Evolutionary conservation across 2,888 invertebrate genomes (phyloP).

Genomic region (Dicranocentrus wangi): DNA sequence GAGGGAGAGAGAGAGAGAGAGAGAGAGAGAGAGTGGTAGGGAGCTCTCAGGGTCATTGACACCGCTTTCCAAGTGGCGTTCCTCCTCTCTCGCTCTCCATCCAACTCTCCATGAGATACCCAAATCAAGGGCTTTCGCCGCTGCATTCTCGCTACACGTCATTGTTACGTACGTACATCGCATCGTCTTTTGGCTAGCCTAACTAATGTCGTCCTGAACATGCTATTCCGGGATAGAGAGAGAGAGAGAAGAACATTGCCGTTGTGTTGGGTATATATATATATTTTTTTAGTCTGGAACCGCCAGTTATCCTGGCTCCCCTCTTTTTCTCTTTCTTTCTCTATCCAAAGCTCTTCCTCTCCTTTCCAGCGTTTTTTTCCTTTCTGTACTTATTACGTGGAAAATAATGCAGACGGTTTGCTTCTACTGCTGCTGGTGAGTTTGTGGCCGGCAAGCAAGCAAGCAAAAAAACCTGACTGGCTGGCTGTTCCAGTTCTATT

Average conservation of each 20-base stretch:
- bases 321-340: slow-evolving; percentile 11
- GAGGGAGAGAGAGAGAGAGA: slow-evolving; percentile 50
- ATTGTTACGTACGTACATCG: no score
- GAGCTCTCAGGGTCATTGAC: slow-evolving; percentile 66
- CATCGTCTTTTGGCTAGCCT: no score
- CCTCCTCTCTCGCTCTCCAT: no score
- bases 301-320: slow-evolving; percentile 11
- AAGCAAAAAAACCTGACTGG: neutral
- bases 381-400: neutral
- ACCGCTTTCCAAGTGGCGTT: slow-evolving; percentile 60
- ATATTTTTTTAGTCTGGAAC: slow-evolving; percentile 20
- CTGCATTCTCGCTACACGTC: slow-evolving; percentile 4
- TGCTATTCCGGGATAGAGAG: no score
- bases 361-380: neutral
- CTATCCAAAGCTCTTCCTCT: slow-evolving; percentile 3
- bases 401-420: no score
- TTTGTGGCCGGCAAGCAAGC: neutral
- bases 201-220: no score
- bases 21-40: slow-evolving; percentile 43
- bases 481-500: slow-evolving; percentile 18
- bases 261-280: no score
- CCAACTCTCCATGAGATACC: slow-evolving; percentile 18
- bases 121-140: slow-evolving; percentile 33
- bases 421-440: neutral
- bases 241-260: no score